These are phyloP conservation scores for Papilio demoleus DNA, from an alignment of 2,888 invertebrate genomes.

Conservation along the genomic window DNA sequence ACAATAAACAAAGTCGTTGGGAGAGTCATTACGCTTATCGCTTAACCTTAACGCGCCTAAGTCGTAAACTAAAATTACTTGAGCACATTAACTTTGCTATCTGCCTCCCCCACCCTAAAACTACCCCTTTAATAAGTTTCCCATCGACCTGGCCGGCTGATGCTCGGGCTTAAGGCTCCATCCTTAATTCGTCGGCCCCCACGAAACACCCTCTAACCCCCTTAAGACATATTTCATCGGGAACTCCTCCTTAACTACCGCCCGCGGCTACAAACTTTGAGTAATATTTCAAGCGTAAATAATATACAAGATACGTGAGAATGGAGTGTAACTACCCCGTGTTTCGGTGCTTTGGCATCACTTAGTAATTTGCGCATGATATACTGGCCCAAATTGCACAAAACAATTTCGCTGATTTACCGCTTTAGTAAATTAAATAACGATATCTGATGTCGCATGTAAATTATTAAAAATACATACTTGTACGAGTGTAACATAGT, in stretches of 20 bases:
- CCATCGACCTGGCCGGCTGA: slow-evolving; percentile 62
- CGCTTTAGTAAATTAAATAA: slow-evolving; percentile 34
- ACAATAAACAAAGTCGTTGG: slow-evolving; percentile 10
- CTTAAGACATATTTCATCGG: slow-evolving; percentile 81
- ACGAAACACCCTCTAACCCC: slow-evolving; percentile 52
- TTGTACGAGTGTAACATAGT: too few species aligned
- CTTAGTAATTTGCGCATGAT: slow-evolving; percentile 40
- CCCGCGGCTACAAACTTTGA: slow-evolving; percentile 68
- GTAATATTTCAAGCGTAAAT: slow-evolving; percentile 77
- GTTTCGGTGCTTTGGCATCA: slow-evolving; percentile 36
- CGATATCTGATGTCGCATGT: slow-evolving; percentile 26
- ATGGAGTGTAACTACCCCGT: slow-evolving; percentile 38
- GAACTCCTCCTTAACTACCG: slow-evolving; percentile 74
- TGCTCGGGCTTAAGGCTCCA: slow-evolving; percentile 73
- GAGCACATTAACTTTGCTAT: slow-evolving; percentile 49
- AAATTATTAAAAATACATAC: too few species aligned
- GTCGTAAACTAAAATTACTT: slow-evolving; percentile 47
- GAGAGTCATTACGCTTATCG: slow-evolving; percentile 28
- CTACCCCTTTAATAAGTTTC: slow-evolving; percentile 68
- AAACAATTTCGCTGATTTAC: slow-evolving; percentile 33
- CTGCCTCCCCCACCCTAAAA: slow-evolving; percentile 45
- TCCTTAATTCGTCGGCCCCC: slow-evolving; percentile 65
- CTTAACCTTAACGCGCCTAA: slow-evolving; percentile 32
- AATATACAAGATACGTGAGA: slow-evolving; percentile 72
- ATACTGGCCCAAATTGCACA: slow-evolving; percentile 35